Base-by-base conservation (phyloP, 2,797 vertebrate species). In the Rhinogobio ventralis region DNA sequence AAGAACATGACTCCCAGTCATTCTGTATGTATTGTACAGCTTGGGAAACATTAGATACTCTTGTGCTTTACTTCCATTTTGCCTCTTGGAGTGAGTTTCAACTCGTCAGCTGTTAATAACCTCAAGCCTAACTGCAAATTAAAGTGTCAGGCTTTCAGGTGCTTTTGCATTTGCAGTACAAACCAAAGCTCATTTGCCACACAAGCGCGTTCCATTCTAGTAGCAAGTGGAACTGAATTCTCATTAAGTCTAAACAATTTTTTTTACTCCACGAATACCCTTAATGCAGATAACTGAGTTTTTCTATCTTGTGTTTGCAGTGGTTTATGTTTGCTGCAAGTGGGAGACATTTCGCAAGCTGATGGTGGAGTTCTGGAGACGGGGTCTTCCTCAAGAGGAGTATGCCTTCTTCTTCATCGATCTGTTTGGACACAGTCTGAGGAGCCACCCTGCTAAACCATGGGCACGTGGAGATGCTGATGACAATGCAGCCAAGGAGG, bases 321-420 rank as follows among this genome's bases (percentile, higher is more conserved):
- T 98, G 13, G 93, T 98, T 82, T 98, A 97, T 72, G 66, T 97
- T 36, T 98, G 97, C 93, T 97, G 96, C 20, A 91, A 95, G 23
- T 93, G 93, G 1, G 94, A 96, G 15, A 93, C 92, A 36, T 95
- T 98, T 91, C 91, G 96, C 71, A 92, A 91, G 42, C 92, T 99
- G 88, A 95, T 99, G 96, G 91, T 98, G 49, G 90, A 95, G 79
- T 95, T 96, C 14, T 89, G 88, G 81, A 93, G 86, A 1, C 93
- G 94, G 3, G 94, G 94, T 7, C 89, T 96, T 45, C 93, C 94
- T 11, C 66, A 90, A 1, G 95, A 96, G 0, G 95, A 98, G 7
- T 98, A 95, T 0, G 95, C 93, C 62, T 98, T 99, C 91, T 96
- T 98, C 93, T 97, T 96, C 92, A 94, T 98, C 7, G 97, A 99